Evolutionary conservation across 2,113 vertebrate species (phyloP).

Genomic region (Synodontis membranacea): DNA sequence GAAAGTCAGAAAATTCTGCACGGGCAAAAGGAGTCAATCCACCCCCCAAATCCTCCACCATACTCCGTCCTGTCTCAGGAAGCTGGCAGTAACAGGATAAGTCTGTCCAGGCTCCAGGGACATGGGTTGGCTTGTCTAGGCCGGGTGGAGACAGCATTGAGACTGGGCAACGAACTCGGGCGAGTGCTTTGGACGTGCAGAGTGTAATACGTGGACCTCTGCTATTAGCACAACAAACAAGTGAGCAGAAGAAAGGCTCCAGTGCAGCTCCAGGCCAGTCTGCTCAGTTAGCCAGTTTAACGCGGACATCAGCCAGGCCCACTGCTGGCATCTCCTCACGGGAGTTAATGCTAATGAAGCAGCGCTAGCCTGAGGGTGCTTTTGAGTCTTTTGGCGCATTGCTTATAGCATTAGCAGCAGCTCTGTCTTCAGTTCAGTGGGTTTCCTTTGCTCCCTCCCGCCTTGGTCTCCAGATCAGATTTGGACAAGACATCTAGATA

Average conservation of each 20-base stretch:
- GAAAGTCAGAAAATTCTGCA: constrained; percentile 26
- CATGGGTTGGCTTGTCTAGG: constrained; percentile 35
- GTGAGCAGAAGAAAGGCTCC: constrained; percentile 53
- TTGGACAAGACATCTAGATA: background rate
- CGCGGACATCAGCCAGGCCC: constrained; percentile 48
- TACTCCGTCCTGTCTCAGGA: constrained; percentile 36
- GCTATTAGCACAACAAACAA: constrained; percentile 62
- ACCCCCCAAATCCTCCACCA: constrained; percentile 23
- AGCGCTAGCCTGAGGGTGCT: constrained; percentile 40
- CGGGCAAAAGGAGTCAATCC: constrained; percentile 32
- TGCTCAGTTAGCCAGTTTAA: constrained; percentile 29
- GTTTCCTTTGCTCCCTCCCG: background rate
- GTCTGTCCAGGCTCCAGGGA: constrained; percentile 45
- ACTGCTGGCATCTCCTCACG: constrained; percentile 22
- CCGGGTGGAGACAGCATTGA: constrained; percentile 28
- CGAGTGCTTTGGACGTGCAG: constrained; percentile 49
- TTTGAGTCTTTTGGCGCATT: constrained; percentile 16
- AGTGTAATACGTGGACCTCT: constrained; percentile 55
- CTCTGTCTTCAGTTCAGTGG: background rate
- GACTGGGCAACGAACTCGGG: constrained; percentile 41
- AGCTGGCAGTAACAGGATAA: constrained; percentile 52
- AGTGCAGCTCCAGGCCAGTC: constrained; percentile 50
- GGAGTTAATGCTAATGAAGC: constrained; percentile 44
- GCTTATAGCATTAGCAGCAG: background rate
- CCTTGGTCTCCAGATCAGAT: constrained; percentile 1